These are phyloP conservation scores for Crocuta crocuta DNA, from an alignment of 2,113 vertebrate genomes.

Conservation along the genomic window DNA sequence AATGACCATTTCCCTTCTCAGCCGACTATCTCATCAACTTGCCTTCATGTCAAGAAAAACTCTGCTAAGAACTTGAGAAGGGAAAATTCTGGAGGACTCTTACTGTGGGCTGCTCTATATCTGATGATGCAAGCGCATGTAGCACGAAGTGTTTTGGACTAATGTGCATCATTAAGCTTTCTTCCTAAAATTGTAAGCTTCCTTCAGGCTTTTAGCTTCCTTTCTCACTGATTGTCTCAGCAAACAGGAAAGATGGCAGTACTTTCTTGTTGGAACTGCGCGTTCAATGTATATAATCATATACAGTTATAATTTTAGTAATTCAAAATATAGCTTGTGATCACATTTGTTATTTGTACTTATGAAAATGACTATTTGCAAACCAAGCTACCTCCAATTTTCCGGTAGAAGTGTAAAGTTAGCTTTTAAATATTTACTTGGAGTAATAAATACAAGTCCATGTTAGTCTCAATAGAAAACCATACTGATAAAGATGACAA, in stretches of 20 bases:
- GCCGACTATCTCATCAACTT: background rate
- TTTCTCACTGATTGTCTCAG: background rate
- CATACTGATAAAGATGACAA: background rate
- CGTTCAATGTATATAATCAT: constrained; percentile 15
- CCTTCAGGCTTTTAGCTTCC: background rate
- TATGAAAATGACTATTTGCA: constrained; percentile 24
- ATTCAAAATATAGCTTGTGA: background rate
- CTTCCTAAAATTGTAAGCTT: constrained; percentile 12
- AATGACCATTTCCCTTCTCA: background rate
- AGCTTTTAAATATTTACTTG: constrained; percentile 25
- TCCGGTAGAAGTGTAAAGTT: constrained; percentile 27
- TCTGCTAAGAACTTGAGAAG: constrained; percentile 24
- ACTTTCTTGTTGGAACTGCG: background rate
- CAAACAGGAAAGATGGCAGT: background rate
- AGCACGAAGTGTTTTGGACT: background rate
- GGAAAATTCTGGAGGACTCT: background rate
- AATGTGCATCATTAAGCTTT: background rate
- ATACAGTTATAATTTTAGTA: constrained; percentile 2
- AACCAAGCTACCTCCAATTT: background rate
- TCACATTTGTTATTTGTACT: background rate
- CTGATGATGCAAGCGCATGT: background rate
- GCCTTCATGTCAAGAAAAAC: constrained; percentile 5
- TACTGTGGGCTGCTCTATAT: background rate
- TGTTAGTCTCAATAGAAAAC: background rate
- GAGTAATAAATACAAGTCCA: background rate